phyloP scores from a whole-genome alignment of 2,888 invertebrate species.

The Malacosoma neustria region DNA sequence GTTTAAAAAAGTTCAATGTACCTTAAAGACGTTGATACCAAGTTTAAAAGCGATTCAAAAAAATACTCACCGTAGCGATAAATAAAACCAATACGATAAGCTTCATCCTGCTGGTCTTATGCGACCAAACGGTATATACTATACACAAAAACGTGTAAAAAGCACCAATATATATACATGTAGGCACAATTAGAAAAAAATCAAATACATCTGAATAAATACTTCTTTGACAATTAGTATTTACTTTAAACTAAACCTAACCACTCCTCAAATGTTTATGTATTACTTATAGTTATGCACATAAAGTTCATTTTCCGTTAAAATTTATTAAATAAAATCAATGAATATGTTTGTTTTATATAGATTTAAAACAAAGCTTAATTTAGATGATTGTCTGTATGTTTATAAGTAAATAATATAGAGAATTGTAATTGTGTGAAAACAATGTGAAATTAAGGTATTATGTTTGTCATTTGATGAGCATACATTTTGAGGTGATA shows the following conservation, averaged over 20 bases:
- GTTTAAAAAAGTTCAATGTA: too few species aligned
- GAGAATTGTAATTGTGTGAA: conserved; percentile 28
- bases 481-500: conserved; percentile 14
- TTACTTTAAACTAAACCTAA: conserved; percentile 4
- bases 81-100: conserved; percentile 46
- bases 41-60: too few species aligned
- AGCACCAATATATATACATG: conserved; percentile 49
- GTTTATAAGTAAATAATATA: conserved; percentile 18
- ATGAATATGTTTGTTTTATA: conserved; percentile 11
- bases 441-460: conserved; percentile 45
- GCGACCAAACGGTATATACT: conserved; percentile 61
- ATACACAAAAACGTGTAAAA: conserved; percentile 36
- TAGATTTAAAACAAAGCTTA: conserved; percentile 38
- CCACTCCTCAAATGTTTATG: background rate
- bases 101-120: conserved; percentile 55
- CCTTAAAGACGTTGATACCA: too few species aligned
- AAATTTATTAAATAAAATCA: conserved; percentile 2
- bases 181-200: conserved; percentile 24
- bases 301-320: conserved; percentile 13
- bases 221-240: conserved; percentile 17
- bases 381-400: conserved; percentile 40
- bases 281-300: accelerated
- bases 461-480: conserved; percentile 30
- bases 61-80: conserved; percentile 47
- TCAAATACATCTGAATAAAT: conserved; percentile 41